phyloP scores from a whole-genome alignment of 2,113 vertebrate genomes.

The Podilymbus podiceps region DNA sequence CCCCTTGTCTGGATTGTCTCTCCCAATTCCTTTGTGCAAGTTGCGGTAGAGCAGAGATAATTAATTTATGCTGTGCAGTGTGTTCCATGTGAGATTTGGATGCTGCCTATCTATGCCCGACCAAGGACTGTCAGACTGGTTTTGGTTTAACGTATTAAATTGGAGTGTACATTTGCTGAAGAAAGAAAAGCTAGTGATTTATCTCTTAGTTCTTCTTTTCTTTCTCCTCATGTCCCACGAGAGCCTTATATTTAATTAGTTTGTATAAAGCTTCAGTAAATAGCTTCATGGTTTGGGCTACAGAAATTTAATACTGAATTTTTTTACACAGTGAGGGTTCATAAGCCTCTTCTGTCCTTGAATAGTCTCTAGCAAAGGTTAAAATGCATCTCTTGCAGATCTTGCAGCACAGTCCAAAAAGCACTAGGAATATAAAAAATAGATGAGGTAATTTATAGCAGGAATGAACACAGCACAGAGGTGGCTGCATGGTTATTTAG shows the following conservation, averaged over 20 bases:
- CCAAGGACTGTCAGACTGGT: neutral
- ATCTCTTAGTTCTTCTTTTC: conserved; percentile 36
- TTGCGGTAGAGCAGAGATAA: conserved; percentile 44
- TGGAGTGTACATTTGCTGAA: conserved; percentile 1
- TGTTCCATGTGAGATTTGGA: neutral
- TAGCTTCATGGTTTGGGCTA: conserved; percentile 27
- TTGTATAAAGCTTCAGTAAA: conserved; percentile 73
- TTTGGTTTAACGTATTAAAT: conserved; percentile 47
- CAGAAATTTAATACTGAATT: conserved; percentile 2
- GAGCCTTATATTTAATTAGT: conserved; percentile 77
- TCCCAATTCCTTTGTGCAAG: conserved; percentile 56
- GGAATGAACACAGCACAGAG: neutral
- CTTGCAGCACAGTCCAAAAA: neutral
- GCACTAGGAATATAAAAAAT: neutral
- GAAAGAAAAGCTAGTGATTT: conserved; percentile 29
- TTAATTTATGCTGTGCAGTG: neutral
- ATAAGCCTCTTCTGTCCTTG: neutral
- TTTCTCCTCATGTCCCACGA: conserved; percentile 35
- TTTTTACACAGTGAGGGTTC: neutral
- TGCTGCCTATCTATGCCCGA: neutral
- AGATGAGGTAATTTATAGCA: neutral
- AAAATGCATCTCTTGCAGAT: neutral
- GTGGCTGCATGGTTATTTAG: neutral
- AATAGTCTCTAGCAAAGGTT: neutral
- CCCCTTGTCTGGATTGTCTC: conserved; percentile 63